phyloP scores from a whole-genome alignment of 2,113 vertebrate species.

The Serilophus lunatus region DNA sequence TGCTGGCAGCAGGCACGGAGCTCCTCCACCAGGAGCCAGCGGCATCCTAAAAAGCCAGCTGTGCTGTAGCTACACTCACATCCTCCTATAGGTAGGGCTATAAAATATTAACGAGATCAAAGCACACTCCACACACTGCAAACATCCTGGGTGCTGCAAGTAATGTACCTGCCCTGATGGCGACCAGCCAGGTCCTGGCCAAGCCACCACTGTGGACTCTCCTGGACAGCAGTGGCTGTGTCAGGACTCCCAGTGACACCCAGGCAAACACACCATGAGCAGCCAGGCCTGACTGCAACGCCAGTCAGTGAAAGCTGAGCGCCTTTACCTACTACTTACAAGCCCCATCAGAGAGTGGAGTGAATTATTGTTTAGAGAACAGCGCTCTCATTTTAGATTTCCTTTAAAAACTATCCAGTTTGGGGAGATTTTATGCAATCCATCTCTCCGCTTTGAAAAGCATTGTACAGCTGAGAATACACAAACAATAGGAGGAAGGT shows the following conservation, averaged over 20 bases:
- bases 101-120: neutral
- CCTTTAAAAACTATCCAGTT: neutral
- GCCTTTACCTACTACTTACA: neutral
- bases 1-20: neutral
- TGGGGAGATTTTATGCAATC: slow-evolving; percentile 9
- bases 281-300: rapidly evolving
- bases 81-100: neutral
- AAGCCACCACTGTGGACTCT: rapidly evolving
- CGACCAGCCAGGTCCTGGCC: rapidly evolving
- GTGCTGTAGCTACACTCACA: neutral
- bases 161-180: rapidly evolving
- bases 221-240: neutral
- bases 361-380: neutral
- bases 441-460: neutral
- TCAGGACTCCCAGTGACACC: rapidly evolving
- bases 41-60: slow-evolving; percentile 5
- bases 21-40: neutral
- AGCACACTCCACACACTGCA: rapidly evolving
- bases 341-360: neutral
- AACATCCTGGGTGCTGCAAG: rapidly evolving
- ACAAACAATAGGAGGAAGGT: slow-evolving; percentile 20
- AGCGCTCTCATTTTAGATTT: neutral
- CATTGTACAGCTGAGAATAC: slow-evolving; percentile 40
- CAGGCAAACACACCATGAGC: rapidly evolving
- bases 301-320: neutral